Conservation (phyloP, 2,113 vertebrate species). For the Ovibos moschatus region DNA sequence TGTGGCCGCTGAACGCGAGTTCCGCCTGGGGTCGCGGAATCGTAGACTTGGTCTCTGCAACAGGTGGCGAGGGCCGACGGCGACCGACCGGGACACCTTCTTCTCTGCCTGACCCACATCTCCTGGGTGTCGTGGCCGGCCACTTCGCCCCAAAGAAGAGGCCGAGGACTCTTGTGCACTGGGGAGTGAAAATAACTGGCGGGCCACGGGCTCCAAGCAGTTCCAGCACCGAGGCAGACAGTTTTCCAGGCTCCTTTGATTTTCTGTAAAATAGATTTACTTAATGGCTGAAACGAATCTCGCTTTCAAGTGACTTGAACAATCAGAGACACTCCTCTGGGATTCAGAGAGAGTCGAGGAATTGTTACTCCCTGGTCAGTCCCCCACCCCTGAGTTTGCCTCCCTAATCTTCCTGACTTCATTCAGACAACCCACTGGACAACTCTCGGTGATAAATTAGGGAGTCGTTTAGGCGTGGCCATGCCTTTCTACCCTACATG, state of each 20-base stretch:
- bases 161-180: too few relatives aligned
- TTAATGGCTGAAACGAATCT: background rate
- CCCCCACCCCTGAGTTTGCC: background rate
- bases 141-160: accelerated
- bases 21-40: background rate
- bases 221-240: background rate
- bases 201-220: background rate
- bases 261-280: background rate
- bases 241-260: background rate
- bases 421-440: background rate
- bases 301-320: slow-evolving; percentile 35
- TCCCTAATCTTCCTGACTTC: background rate
- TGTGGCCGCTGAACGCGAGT: background rate
- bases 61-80: background rate
- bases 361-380: background rate
- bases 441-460: background rate
- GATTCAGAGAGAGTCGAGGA: background rate
- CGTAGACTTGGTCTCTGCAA: background rate
- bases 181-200: background rate
- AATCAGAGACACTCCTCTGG: background rate
- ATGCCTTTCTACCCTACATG: background rate
- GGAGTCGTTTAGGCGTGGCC: background rate
- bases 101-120: accelerated
- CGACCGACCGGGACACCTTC: accelerated
- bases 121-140: accelerated